These are phyloP conservation scores for Halichondria panicea DNA, from an alignment of 37 sponge, comb jelly and placozoan genomes.

Conservation along the genomic window DNA sequence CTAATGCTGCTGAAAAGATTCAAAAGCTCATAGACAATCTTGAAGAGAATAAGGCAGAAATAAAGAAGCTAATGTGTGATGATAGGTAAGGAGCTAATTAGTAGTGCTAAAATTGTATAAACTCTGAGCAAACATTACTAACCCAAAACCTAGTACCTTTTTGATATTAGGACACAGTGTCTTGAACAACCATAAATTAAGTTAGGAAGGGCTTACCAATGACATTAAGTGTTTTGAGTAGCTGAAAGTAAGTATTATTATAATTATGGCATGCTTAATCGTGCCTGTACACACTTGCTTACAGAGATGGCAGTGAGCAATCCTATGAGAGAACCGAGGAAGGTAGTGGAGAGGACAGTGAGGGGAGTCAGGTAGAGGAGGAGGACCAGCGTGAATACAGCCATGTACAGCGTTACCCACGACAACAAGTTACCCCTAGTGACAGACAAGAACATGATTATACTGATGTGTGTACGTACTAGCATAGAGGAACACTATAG, in stretches of 20 bases:
- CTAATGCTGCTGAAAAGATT: slow-evolving; percentile 10
- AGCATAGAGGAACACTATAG: too few relatives aligned
- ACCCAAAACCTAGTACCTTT: too few relatives aligned
- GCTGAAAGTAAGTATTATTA: background rate
- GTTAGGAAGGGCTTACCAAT: background rate
- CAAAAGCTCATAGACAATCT: background rate
- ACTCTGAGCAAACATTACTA: too few relatives aligned
- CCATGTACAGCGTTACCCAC: slow-evolving; percentile 4
- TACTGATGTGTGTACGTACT: too few relatives aligned
- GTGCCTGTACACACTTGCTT: background rate
- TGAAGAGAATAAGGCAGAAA: background rate
- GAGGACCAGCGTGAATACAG: background rate
- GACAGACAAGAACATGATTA: too few relatives aligned
- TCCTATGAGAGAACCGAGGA: slow-evolving; percentile 28
- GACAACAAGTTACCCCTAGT: slow-evolving; percentile 16
- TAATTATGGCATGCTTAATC: slow-evolving; percentile 6
- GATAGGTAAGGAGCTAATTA: too few relatives aligned
- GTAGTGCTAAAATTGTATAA: too few relatives aligned
- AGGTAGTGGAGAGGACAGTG: background rate
- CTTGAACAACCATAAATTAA: too few relatives aligned
- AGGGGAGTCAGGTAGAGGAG: background rate
- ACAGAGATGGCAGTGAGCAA: slow-evolving; percentile 6
- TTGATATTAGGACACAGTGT: too few relatives aligned
- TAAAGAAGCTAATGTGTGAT: too few relatives aligned
- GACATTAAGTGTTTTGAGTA: background rate